Conservation (phyloP, 2,113 vertebrate genomes). For the Damaliscus lunatus region DNA sequence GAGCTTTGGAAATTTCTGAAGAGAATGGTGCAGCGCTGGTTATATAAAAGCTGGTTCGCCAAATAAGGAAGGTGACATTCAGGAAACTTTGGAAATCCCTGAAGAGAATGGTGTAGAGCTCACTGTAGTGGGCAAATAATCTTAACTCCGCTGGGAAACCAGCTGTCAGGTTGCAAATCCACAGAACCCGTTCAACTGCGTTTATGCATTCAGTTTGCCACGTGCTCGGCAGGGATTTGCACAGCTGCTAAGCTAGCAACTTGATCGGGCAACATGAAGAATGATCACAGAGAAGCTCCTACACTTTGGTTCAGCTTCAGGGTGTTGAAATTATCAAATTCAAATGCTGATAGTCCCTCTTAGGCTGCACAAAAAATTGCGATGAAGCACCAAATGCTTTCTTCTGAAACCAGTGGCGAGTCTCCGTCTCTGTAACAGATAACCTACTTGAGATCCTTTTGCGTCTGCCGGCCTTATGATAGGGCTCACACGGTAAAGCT, state of each 20-base stretch:
- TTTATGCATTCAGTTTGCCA: not conserved
- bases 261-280: not conserved
- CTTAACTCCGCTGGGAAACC: not conserved
- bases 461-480: not conserved
- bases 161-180: not conserved
- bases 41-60: not conserved
- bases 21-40: not conserved
- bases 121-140: not conserved
- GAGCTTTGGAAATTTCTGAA: not conserved
- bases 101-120: not conserved
- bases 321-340: rapidly evolving
- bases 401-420: not conserved
- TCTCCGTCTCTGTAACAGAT: too few relatives aligned
- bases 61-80: not conserved
- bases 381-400: too few relatives aligned
- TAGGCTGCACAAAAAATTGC: rapidly evolving
- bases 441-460: not conserved
- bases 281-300: too few relatives aligned
- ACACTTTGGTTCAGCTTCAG: not conserved
- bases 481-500: not conserved
- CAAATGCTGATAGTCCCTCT: not conserved
- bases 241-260: not conserved
- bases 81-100: not conserved
- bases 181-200: not conserved
- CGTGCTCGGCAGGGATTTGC: not conserved